Evolutionary conservation across 1,140 invertebrate genomes (phyloP).

Genomic region (Listronotus oregonensis): DNA sequence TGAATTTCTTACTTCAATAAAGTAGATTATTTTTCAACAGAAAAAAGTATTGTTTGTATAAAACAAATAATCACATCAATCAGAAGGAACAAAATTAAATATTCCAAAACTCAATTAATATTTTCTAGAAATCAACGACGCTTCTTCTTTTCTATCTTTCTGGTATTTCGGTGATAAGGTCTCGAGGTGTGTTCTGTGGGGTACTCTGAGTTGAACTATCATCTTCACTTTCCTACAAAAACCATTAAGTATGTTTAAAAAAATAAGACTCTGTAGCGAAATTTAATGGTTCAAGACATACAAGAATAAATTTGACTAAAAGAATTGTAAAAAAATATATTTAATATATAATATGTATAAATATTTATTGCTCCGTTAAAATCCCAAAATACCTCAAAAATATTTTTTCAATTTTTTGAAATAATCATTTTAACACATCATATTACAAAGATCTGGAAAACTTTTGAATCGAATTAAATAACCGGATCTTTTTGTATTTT

Average conservation of each 20-base stretch:
- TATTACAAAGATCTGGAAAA: too few species aligned
- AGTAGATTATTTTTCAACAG: too few species aligned
- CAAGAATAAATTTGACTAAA: neutral
- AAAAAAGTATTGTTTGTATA: too few species aligned
- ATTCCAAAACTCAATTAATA: too few species aligned
- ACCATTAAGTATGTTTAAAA: neutral
- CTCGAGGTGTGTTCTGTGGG: conserved; percentile 62
- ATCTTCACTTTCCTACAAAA: conserved; percentile 58
- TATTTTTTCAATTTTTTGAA: too few species aligned
- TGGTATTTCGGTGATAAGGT: conserved; percentile 57
- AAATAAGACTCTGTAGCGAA: neutral
- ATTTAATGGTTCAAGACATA: neutral
- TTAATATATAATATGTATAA: neutral
- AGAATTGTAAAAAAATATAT: neutral
- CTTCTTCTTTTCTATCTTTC: conserved; percentile 64
- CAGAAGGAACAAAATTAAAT: too few species aligned
- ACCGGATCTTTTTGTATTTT: too few species aligned
- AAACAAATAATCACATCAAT: too few species aligned
- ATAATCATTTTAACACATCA: too few species aligned
- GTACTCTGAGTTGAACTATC: conserved; percentile 65
- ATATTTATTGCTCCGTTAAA: neutral
- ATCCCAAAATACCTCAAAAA: too few species aligned
- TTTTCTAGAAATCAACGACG: conserved; percentile 49
- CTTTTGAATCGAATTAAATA: too few species aligned
- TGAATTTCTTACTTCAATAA: too few species aligned